phyloP scores from a whole-genome alignment of 2,113 vertebrate species.

The Triplophysa siluroides region DNA sequence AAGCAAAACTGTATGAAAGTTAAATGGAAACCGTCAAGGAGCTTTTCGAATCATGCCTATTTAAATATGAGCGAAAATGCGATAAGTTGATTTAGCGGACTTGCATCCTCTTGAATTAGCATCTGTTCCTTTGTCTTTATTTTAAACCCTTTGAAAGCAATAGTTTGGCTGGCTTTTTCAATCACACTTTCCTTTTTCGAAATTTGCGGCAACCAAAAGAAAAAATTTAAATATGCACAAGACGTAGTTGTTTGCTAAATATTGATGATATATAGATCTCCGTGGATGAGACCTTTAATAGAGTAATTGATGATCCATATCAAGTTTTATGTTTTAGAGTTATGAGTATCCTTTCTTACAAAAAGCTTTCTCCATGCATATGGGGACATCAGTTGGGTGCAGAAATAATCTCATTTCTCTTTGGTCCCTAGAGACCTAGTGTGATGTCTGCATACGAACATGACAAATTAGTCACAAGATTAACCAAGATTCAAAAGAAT shows the following conservation, averaged over 20 bases:
- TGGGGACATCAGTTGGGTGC: not conserved
- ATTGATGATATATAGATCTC: conserved; percentile 17
- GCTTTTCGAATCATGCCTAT: conserved; percentile 15
- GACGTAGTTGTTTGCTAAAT: conserved; percentile 12
- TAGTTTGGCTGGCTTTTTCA: conserved; percentile 4
- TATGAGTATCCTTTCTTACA: conserved; percentile 6
- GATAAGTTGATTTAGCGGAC: conserved; percentile 20
- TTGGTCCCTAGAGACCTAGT: not conserved
- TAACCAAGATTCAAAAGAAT: not conserved
- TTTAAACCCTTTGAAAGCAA: conserved; percentile 2
- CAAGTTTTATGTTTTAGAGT: conserved; percentile 23
- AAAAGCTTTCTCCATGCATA: not conserved
- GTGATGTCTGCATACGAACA: not conserved
- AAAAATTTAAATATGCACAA: conserved; percentile 16
- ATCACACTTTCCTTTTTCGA: not conserved
- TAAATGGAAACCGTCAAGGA: conserved; percentile 15
- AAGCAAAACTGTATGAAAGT: conserved; percentile 25
- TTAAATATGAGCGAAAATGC: conserved; percentile 19
- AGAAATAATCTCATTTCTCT: conserved; percentile 26
- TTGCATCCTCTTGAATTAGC: conserved; percentile 14
- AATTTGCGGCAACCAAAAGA: conserved; percentile 7
- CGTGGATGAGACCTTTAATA: conserved; percentile 11
- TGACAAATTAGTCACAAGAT: conserved; percentile 34
- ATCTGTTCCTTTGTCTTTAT: conserved; percentile 32
- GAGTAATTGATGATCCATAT: conserved; percentile 31